Evolutionary conservation across 1,140 invertebrate genomes (phyloP), one percentile per base, ranked within the genome.

Genomic region (Riptortus pedestris): DNA sequence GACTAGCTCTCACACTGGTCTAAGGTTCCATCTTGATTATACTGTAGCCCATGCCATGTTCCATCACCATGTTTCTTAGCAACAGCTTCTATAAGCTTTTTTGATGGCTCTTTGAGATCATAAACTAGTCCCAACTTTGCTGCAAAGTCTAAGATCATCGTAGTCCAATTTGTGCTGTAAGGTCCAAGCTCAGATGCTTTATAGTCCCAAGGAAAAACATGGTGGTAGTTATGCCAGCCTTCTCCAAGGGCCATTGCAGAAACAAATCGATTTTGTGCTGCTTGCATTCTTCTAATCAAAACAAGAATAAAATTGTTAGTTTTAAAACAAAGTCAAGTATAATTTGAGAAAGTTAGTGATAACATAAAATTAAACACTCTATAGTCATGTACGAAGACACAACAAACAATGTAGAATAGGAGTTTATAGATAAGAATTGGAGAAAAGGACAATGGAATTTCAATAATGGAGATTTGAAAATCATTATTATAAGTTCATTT

Each of bases 161-260:
- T 88, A 0, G 85, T 87, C 1, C 84, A 69, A 69, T 90, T 89
- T 47, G 83, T 77, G 9, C 73, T 74, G 60, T 81, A 82, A 48
- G 79, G 75, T 1, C 86, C 87, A 1, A 89, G 75, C 69, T 96
- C 93, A 1, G 86, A 85, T 0, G 90, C 89, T 69, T 87, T 84
- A 73, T 94, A 93, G 72, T 97, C 93, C 80, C 85, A 90, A 0
- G 92, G 91, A 63, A 84, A 84, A 0, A 90, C 89, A 72, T 97
- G 94, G 73, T 97, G 93, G 75, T 92, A 97, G 75, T 96, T 96
- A 73, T 96, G 93, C 85, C 90, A 94, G 24, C 91, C 92, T 75
- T 91, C 88, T 0, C 89, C 88, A 12, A 88, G 71, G 0, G 88
- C 82, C 18, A 83, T 80, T 20, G 89, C 73, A 0, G 85, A 82